Evolutionary conservation across 2,797 vertebrate species (phyloP), one percentile per base, ranked within the genome.

Genomic region (Loris lydekkerianus): DNA sequence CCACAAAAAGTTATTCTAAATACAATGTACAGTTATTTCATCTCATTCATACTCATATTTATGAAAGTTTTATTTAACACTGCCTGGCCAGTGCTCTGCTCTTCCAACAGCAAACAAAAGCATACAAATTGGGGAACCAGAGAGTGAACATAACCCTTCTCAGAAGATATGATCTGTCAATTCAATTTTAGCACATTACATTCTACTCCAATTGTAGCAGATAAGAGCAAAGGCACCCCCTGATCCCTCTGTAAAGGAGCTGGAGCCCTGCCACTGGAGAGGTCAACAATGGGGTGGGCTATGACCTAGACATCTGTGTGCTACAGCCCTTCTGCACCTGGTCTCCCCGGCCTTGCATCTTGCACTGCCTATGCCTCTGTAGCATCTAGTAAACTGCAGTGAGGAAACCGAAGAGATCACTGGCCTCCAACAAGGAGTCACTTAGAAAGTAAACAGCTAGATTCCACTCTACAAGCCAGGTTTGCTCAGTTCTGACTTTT

Each of bases 1-100:
- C n/a, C 60, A 86, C 31, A 63, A 76, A 92, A 83, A 53, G 56
- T 37, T n/a, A 58, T 90, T 88, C 85, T 72, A 83, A 92, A 92
- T 69, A 29, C 53, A 94, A 40, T 7, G 25, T 72, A 72, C 3
- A 49, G 21, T 76, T 80, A 73, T 46, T 95, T 92, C 29, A 60
- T 92, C 61, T 88, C 46, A 60, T 91, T 96, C 56, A 49, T 83
- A 65, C 21, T 91, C 20, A 10, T 25, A 75, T 17, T 93, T 83
- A 84, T 34, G 49, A 72, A 75, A 46, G 31, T 86, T 93, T 77
- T 88, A 89, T 78, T 91, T 77, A 94, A 94, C 7, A 34, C 29
- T 65, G 15, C 3, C 49, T 80, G 86, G 43, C 53, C 49, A 85
- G 40, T 31, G 34, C 81, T 93, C 23, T 53, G 92, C 70, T 21